Evolutionary conservation across 2,888 invertebrate species (phyloP), one percentile per base, ranked within the genome.

Genomic region (Heteromurus nitidus): DNA sequence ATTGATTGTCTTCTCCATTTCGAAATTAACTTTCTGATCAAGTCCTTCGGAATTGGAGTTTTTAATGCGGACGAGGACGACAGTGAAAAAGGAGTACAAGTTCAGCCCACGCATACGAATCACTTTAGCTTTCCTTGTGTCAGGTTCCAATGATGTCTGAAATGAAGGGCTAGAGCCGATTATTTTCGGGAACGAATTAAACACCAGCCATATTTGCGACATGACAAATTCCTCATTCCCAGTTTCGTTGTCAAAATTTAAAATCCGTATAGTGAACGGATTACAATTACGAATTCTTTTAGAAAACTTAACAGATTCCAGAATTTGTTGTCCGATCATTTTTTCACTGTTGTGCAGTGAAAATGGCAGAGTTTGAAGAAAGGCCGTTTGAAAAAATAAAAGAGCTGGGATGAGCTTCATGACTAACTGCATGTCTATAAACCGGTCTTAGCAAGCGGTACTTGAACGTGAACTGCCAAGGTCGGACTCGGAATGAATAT

Each of bases 181-280:
- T 11, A 74, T 64, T 24, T 22, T 30, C 16, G 74, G 64, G 36
- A 22, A 64, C 18, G 16, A 13, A 24, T 31, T 3, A 22, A 60
- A 9, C 28, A 30, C 30, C n/a, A 3, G 20, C 58, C 42, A 26
- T 18, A 58, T 36, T 69, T 36, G 36, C 36, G 13, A 36, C 18
- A 20, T n/a, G 26, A 13, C 30, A n/a, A 13, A 47, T 44, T 26
- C 9, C 5, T 18, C 20, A 28, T 20, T 2, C 11, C 26, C 36
- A 20, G 2, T 42, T 2, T 36, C 42, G 11, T 7, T 42, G 3
- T 30, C 22, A 28, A 50, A 30, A 30, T 53, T 53, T 16, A 53
- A 1, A 3, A 64, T 9, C 22, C 74, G 64, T 30, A 74, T 22
- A 1, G 74, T 74, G 9, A 74, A 64, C 13, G 74, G 74, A 24